Evolutionary conservation across 2,113 vertebrate species (phyloP), one percentile per base, ranked within the genome.

Genomic region (Brachypteracias leptosomus): DNA sequence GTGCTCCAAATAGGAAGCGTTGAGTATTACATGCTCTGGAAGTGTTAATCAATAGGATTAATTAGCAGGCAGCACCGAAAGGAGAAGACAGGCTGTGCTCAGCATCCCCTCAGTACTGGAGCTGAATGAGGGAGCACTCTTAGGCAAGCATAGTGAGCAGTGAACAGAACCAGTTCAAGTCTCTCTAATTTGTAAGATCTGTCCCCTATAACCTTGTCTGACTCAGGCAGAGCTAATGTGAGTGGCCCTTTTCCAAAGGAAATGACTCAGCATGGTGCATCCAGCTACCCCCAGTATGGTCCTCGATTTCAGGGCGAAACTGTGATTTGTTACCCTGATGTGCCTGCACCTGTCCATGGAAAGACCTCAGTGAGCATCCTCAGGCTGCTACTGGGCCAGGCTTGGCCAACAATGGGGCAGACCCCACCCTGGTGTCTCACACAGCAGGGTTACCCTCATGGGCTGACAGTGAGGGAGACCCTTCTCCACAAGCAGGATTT

Each of bases 31-130:
- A 52, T 38, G 46, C 44, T 71, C 88, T 76, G 31, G 57, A 85
- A 85, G 68, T 33, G 68, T 96, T 93, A 88, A 96, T 93, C 63
- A 71, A 63, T 73, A n/a, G 68, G 76, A 80, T 95, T 93, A 94
- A 95, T 93, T 90, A 95, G 75, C 87, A 87, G 63, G 58, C 7
- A 2, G 40, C 6, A 5, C 71, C 20, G 25, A 75, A 75, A 88
- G 74, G 66, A 93, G 82, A 71, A 91, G 66, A 16, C 58, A 74
- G 46, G 47, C 72, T 86, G 47, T 1, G 10, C 65, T 86, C 47
- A 84, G 44, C 65, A n/a, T 80, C 68, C n/a, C 16, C 29, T 68
- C 46, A 4, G 57, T 82, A 10, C 51, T 28, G 33, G 28, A 35
- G 28, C 51, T 68, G 61, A 51, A 59, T 7, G 13, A 78, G 24